These are phyloP conservation scores for Malurus elegans DNA, from an alignment of 2,113 vertebrate genomes.

Conservation along the genomic window DNA sequence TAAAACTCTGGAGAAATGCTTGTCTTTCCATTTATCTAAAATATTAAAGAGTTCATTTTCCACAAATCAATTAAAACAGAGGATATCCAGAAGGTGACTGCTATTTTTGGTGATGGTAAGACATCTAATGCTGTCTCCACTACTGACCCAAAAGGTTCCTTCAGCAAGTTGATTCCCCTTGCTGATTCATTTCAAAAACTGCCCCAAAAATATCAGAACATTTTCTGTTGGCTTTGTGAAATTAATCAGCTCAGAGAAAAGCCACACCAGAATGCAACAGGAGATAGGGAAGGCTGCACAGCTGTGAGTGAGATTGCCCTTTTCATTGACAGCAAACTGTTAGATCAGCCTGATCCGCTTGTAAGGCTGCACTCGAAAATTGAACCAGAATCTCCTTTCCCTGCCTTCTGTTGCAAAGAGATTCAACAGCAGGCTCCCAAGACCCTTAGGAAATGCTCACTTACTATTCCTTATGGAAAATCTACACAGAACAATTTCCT, in stretches of 20 bases:
- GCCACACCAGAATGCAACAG: background rate
- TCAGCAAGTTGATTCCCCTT: background rate
- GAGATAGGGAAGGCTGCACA: background rate
- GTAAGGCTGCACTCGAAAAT: background rate
- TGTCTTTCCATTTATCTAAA: conserved; percentile 27
- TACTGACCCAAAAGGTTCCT: background rate
- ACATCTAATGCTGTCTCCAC: background rate
- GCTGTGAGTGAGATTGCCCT: background rate
- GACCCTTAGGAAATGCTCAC: background rate
- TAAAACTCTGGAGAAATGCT: background rate
- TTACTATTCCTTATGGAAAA: background rate
- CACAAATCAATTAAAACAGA: conserved; percentile 16
- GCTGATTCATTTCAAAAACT: background rate
- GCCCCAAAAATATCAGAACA: background rate
- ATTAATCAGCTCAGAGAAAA: background rate
- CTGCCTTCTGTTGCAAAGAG: background rate
- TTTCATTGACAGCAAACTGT: background rate
- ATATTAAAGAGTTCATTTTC: conserved; percentile 10
- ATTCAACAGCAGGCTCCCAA: background rate
- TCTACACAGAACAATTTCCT: conserved; percentile 14
- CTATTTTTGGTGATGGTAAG: background rate
- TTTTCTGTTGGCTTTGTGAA: background rate
- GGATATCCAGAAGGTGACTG: background rate
- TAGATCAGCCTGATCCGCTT: background rate
- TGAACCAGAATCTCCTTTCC: background rate